Conservation (phyloP, 2,888 invertebrate genomes). For the Alloplasta piceator region DNA sequence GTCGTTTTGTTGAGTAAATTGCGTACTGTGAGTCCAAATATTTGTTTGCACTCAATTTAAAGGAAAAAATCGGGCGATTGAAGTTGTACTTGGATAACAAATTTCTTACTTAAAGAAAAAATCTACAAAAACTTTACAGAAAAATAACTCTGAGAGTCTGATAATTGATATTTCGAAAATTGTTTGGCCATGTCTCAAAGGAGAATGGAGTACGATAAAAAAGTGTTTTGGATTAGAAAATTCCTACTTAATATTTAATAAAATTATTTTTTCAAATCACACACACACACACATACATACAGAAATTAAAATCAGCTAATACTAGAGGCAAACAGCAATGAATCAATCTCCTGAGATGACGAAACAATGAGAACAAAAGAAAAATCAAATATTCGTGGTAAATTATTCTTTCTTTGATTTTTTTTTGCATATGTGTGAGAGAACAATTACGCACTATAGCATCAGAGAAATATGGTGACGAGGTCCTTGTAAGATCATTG, state of each 20-base stretch:
- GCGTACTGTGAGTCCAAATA: too few relatives aligned
- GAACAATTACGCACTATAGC: conserved; percentile 86
- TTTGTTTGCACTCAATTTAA: too few relatives aligned
- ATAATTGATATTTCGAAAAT: too few relatives aligned
- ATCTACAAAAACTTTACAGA: not conserved
- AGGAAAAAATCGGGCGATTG: too few relatives aligned
- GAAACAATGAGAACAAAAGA: conserved; percentile 31
- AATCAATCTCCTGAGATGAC: conserved; percentile 28
- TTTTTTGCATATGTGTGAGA: conserved; percentile 51
- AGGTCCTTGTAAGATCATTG: conserved; percentile 91
- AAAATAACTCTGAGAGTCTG: too few relatives aligned
- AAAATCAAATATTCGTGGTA: conserved; percentile 30
- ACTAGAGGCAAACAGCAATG: conserved; percentile 33
- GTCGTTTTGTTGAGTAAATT: conserved; percentile 12
- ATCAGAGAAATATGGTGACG: conserved; percentile 87
- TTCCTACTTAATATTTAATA: too few relatives aligned
- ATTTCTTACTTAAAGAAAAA: not conserved
- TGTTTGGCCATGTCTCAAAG: too few relatives aligned
- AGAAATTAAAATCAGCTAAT: conserved; percentile 27
- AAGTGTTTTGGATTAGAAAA: too few relatives aligned
- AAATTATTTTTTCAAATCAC: too few relatives aligned
- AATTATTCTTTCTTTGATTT: not conserved
- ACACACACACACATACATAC: not conserved
- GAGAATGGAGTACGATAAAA: too few relatives aligned
- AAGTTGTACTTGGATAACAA: too few relatives aligned